Conservation (phyloP, 1,140 invertebrate species). For the Zaprionus africanus region DNA sequence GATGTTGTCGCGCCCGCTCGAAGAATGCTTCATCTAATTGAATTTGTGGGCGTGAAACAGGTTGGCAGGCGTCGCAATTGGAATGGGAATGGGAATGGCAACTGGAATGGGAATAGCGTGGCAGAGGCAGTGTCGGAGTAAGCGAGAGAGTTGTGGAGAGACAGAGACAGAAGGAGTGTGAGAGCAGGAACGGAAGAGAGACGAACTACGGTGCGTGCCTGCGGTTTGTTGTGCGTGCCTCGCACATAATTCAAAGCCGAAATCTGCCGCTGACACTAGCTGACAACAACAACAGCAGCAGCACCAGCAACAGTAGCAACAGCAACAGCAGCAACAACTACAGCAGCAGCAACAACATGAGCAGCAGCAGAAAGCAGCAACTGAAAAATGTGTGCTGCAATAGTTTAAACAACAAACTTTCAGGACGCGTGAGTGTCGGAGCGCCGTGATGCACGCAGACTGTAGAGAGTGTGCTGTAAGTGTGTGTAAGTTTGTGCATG, state of each 20-base stretch:
- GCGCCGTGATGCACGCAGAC: not conserved
- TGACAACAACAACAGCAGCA: slow-evolving; percentile 30
- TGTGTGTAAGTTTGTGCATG: not conserved
- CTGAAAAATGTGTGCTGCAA: slow-evolving; percentile 59
- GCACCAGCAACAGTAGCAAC: slow-evolving; percentile 21
- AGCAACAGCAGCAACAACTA: not conserved
- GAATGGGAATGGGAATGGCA: not conserved
- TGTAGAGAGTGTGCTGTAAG: not conserved
- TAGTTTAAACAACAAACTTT: slow-evolving; percentile 74
- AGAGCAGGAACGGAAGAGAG: not conserved
- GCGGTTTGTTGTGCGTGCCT: slow-evolving; percentile 63
- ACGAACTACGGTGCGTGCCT: slow-evolving; percentile 52
- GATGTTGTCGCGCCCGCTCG: slow-evolving; percentile 30
- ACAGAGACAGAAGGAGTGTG: not conserved
- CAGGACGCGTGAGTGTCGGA: slow-evolving; percentile 24
- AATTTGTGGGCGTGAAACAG: slow-evolving; percentile 31
- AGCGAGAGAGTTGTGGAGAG: not conserved
- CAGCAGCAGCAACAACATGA: not conserved
- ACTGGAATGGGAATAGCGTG: not conserved
- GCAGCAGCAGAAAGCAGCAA: not conserved
- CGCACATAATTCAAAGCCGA: slow-evolving; percentile 68
- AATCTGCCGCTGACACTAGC: slow-evolving; percentile 64
- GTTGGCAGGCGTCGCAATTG: not conserved
- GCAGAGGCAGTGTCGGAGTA: not conserved
- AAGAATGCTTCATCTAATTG: slow-evolving; percentile 44